Base-by-base conservation (phyloP, 2,888 invertebrate species). In the Theodoxus fluviatilis region DNA sequence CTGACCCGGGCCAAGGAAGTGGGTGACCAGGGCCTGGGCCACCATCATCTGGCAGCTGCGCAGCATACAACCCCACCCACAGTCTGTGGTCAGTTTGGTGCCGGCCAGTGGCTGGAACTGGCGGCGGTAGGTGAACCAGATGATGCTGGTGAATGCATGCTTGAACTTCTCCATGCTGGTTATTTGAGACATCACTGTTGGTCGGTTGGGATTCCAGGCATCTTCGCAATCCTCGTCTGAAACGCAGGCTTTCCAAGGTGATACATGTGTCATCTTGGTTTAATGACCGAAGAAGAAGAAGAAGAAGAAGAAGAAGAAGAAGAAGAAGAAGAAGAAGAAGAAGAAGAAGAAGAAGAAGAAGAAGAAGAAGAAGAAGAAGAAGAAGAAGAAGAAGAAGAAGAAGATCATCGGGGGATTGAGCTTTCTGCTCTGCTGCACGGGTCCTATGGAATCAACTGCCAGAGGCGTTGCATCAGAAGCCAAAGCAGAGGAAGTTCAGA, bases 61-160 rank as follows among this genome's bases (percentile, higher is more conserved):
- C 33, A 93, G 80, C 92, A 92, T 93, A 83, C 96, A 96, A 0
- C 96, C 96, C 96, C 96, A 96, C 3, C 96, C 96, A 87, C 95
- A 95, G 86, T 96, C 96, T 3, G 94, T 93, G 1, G 94, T 95
- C 78, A 93, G 92, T 73, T 91, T 91, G 1, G 94, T 93, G 28
- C 93, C 94, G 82, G 92, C 91, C 87, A 95, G 90, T 9, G 90
- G 90, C 6, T 94, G 94, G 86, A 96, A 95, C 87, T 94, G 94
- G 79, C 93, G 79, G 35, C 87, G 77, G 72, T 87, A 87, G 0
- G 87, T 87, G 74, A 87, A 91, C 95, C 95, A 95, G 65, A 95
- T 86, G 79, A 92, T 91, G 78, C 94, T 94, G 9, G 91, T 90
- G 83, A 95, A 95, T 85, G 95, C 95, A 67, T 91, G 90, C 82